Conservation (phyloP, 2,888 invertebrate species). For the Cantharis flavilabris region DNA sequence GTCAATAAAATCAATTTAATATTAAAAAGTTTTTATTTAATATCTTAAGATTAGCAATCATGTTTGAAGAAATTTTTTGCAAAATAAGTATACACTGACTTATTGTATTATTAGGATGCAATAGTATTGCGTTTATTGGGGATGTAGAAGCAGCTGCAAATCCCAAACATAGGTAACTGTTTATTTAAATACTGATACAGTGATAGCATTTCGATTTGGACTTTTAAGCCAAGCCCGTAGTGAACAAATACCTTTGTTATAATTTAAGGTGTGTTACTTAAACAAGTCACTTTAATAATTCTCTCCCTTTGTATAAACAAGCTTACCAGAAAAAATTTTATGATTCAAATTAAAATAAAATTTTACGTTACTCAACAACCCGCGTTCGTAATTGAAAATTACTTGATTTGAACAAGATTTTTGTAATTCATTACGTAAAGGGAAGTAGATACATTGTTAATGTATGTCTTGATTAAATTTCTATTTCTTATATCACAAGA, state of each 20-base stretch:
- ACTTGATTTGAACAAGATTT: background rate
- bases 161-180: conserved; percentile 26
- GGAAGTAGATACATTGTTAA: background rate
- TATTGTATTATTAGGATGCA: background rate
- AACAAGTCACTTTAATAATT: conserved; percentile 20
- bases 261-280: conserved; percentile 39
- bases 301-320: conserved; percentile 5
- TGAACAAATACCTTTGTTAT: conserved; percentile 42
- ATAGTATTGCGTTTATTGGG: background rate
- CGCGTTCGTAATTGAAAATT: background rate
- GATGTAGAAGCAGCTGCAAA: conserved; percentile 33
- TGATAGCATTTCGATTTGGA: conserved; percentile 37
- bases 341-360: background rate
- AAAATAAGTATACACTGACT: background rate
- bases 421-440: background rate
- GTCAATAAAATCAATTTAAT: background rate
- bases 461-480: background rate
- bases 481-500: background rate
- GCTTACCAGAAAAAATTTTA: background rate
- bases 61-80: background rate
- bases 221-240: conserved; percentile 38
- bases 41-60: background rate
- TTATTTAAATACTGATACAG: conserved; percentile 38
- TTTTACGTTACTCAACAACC: background rate
- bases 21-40: background rate